phyloP scores from a whole-genome alignment of 2,888 invertebrate genomes.

The Drosophila algonquin region DNA sequence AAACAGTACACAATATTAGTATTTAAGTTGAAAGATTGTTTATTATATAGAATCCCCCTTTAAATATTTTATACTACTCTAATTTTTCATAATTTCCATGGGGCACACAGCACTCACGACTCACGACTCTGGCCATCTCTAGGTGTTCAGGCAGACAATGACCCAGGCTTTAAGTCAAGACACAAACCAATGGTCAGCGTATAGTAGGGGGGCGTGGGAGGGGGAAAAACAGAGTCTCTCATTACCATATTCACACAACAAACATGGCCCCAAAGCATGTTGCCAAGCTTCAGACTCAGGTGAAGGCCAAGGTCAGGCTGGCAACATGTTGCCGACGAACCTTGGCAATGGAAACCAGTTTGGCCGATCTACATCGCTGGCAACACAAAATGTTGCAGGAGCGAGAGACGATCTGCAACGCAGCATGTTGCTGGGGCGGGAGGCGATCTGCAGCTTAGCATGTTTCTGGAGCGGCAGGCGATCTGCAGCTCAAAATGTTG shows the following conservation, averaged over 20 bases:
- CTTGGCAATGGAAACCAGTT: conserved; percentile 19
- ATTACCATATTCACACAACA: conserved; percentile 59
- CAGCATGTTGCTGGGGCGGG: neutral
- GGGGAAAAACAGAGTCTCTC: conserved; percentile 20
- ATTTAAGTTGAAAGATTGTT: too few relatives aligned
- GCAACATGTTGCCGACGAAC: conserved; percentile 65
- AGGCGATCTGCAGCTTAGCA: neutral
- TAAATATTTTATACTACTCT: too few relatives aligned
- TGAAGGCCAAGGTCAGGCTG: conserved; percentile 65
- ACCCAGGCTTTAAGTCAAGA: conserved; percentile 53
- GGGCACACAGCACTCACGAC: neutral
- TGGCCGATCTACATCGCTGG: conserved; percentile 8
- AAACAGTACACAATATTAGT: too few relatives aligned
- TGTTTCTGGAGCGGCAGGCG: neutral
- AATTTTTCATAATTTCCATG: too few relatives aligned
- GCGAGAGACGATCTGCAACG: neutral
- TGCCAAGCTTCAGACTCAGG: conserved; percentile 17
- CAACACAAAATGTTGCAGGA: conserved; percentile 1
- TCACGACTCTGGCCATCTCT: neutral
- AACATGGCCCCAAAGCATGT: conserved; percentile 30
- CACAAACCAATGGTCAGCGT: conserved; percentile 11
- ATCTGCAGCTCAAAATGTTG: conserved; percentile 4
- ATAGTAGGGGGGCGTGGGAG: neutral
- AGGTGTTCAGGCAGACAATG: conserved; percentile 59
- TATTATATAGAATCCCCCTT: too few relatives aligned